A percentile compares a stretch with the other conserved stretches of the same genome.
Conservation (phyloP, 64 coral and sea anemone genomes). For the Dendronephthya gigantea region DNA sequence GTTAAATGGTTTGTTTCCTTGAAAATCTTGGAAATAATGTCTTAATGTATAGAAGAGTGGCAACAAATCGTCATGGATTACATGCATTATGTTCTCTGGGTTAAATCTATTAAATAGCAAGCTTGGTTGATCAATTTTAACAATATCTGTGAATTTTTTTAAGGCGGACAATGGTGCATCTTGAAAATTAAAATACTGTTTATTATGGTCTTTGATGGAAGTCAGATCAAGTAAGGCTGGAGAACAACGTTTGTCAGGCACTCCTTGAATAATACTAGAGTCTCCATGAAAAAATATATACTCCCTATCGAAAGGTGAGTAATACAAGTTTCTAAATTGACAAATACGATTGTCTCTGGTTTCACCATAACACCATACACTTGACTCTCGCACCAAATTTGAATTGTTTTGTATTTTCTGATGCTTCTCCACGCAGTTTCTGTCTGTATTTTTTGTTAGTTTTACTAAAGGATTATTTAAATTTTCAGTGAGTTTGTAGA, state of each 20-base stretch:
- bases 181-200: constrained; percentile 77
- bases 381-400: constrained; percentile 39
- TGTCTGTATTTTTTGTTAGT: neutral
- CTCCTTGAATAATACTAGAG: constrained; percentile 53
- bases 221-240: constrained; percentile 78
- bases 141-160: constrained; percentile 44
- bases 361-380: constrained; percentile 57
- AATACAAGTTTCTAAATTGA: constrained; percentile 73
- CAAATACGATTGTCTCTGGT: constrained; percentile 60
- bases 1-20: constrained; percentile 26
- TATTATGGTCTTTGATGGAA: constrained; percentile 73
- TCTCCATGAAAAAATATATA: constrained; percentile 82
- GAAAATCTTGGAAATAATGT: constrained; percentile 36
- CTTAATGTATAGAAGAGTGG: constrained; percentile 65
- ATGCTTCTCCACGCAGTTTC: neutral
- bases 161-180: constrained; percentile 52
- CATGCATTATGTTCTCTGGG: constrained; percentile 87
- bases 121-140: constrained; percentile 42
- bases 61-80: constrained; percentile 83
- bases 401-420: neutral
- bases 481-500: neutral
- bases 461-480: neutral
- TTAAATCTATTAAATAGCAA: constrained; percentile 82
- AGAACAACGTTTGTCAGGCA: constrained; percentile 50
- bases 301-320: constrained; percentile 50